phyloP scores from a whole-genome alignment of 2,113 vertebrate species.

The Oncorhynchus kisutch region DNA sequence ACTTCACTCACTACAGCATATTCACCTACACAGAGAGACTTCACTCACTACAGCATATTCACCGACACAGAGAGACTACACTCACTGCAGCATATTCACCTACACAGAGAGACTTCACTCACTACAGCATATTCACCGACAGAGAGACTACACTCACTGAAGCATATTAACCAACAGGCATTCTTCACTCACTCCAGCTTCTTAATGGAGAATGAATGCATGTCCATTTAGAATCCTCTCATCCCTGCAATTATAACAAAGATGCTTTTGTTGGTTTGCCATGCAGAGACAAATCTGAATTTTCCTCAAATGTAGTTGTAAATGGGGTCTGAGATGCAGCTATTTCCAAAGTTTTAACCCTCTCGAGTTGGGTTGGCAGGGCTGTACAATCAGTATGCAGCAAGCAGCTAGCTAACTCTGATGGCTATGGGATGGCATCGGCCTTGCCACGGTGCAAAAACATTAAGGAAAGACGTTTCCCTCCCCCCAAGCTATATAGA shows the following conservation, averaged over 20 bases:
- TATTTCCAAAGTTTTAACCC: conserved; percentile 27
- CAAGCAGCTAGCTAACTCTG: conserved; percentile 1
- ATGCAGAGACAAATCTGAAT: conserved; percentile 22
- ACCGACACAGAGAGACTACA: too few species aligned
- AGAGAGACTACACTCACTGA: too few species aligned
- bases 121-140: too few species aligned
- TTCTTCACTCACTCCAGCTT: too few species aligned
- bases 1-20: too few species aligned
- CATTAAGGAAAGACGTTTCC: conserved; percentile 5
- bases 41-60: too few species aligned
- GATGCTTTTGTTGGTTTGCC: conserved; percentile 6
- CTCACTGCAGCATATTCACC: too few species aligned
- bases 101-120: too few species aligned
- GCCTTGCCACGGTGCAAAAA: conserved; percentile 14
- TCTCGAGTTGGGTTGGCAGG: conserved; percentile 5
- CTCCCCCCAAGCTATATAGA: conserved; percentile 11
- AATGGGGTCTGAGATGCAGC: conserved; percentile 17
- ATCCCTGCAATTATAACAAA: conserved; percentile 19
- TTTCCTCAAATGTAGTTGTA: conserved; percentile 17
- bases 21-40: too few species aligned
- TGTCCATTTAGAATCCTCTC: background rate
- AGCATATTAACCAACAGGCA: too few species aligned
- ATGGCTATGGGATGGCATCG: conserved; percentile 17
- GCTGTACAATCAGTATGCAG: conserved; percentile 45
- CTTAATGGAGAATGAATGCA: too few species aligned